Conservation (phyloP, 2,888 invertebrate genomes). For the Helleia helle region DNA sequence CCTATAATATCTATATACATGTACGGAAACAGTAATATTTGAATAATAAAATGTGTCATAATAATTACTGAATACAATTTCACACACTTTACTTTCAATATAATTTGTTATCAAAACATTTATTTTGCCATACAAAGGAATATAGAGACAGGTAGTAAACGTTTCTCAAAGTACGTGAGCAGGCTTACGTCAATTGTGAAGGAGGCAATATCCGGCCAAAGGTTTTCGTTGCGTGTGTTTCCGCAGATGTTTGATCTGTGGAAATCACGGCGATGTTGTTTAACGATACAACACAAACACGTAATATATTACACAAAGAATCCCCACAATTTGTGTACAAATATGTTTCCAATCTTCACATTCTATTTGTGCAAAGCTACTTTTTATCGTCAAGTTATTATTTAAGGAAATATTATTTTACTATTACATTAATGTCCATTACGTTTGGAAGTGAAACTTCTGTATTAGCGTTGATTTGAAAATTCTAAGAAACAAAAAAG, state of each 20-base stretch:
- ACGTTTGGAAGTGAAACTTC: too few relatives aligned
- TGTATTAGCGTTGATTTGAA: too few relatives aligned
- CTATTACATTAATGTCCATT: too few relatives aligned
- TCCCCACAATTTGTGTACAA: background rate
- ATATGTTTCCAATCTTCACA: background rate
- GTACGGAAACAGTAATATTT: too few relatives aligned
- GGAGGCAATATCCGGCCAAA: conserved; percentile 48
- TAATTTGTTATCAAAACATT: background rate
- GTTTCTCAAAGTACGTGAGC: conserved; percentile 23
- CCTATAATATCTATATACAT: too few relatives aligned
- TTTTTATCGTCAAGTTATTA: too few relatives aligned
- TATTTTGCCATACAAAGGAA: background rate
- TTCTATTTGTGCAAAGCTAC: background rate
- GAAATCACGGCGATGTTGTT: conserved; percentile 19
- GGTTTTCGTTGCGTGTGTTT: conserved; percentile 35
- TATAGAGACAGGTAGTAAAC: conserved; percentile 6
- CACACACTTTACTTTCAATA: background rate
- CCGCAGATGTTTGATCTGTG: conserved; percentile 29
- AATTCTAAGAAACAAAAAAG: too few relatives aligned
- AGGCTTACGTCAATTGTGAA: conserved; percentile 26
- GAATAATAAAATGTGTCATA: too few relatives aligned
- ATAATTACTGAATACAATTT: too few relatives aligned
- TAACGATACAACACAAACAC: background rate
- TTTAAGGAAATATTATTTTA: too few relatives aligned
- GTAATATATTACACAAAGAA: conserved; percentile 5